Evolutionary conservation across 2,888 invertebrate species (phyloP).

Genomic region (Scaptomyza flava): DNA sequence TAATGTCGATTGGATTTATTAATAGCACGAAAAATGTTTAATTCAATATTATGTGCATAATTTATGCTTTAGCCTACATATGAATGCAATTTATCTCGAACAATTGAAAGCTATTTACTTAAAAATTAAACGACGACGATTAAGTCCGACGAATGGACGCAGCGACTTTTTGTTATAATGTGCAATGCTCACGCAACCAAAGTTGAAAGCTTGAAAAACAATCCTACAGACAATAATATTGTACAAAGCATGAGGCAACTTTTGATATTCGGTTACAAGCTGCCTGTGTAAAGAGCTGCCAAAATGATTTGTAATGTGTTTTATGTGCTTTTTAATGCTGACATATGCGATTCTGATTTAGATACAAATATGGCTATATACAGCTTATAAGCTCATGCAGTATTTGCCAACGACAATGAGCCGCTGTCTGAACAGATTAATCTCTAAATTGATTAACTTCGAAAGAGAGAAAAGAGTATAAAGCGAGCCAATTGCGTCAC

Average conservation of each 20-base stretch:
- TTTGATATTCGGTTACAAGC: conserved; percentile 25
- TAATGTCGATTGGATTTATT: too few species aligned
- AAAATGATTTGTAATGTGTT: conserved; percentile 50
- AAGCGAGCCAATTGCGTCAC: conserved; percentile 39
- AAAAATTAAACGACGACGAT: conserved; percentile 43
- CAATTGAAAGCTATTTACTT: conserved; percentile 52
- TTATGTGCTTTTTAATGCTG: conserved; percentile 55
- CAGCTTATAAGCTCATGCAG: conserved; percentile 16
- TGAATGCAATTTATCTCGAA: conserved; percentile 11
- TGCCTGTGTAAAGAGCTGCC: conserved; percentile 22
- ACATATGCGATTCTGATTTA: conserved; percentile 59
- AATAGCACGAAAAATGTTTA: too few species aligned
- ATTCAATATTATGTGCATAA: background rate
- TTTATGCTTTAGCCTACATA: conserved; percentile 1
- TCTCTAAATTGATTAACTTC: conserved; percentile 53
- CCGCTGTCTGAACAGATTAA: conserved; percentile 39
- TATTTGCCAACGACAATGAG: conserved; percentile 30
- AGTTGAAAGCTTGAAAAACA: conserved; percentile 18
- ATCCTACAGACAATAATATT: conserved; percentile 27
- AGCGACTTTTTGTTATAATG: conserved; percentile 32
- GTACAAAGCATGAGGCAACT: background rate
- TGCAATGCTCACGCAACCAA: conserved; percentile 44
- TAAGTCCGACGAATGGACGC: conserved; percentile 20
- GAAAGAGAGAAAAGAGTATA: conserved; percentile 5
- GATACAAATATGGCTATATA: conserved; percentile 13